These are phyloP conservation scores for Hylomyscus alleni DNA, from an alignment of 2,797 vertebrate species.

Conservation along the genomic window DNA sequence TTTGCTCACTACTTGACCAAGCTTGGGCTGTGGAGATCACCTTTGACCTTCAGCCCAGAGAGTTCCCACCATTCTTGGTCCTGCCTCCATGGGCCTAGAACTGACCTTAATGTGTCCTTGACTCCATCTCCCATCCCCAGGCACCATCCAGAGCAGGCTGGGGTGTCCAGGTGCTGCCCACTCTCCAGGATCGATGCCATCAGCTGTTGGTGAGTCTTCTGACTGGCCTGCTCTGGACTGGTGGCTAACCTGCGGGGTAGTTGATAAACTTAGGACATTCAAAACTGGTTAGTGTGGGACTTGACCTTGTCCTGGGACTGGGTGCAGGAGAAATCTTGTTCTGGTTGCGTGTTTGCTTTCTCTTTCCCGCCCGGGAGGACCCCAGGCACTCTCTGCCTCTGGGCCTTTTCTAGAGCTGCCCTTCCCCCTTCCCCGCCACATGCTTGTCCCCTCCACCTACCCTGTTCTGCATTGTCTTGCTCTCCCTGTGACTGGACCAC, in stretches of 20 bases:
- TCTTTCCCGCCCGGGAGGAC: background rate
- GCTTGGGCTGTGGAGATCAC: background rate
- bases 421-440: no score
- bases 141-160: background rate
- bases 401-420: background rate
- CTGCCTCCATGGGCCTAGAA: background rate
- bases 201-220: background rate
- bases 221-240: background rate
- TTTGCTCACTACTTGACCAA: no score
- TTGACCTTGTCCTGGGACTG: background rate
- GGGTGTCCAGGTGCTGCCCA: background rate
- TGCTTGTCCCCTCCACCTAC: background rate
- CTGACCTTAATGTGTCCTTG: conserved; percentile 76
- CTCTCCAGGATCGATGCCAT: fast-evolving
- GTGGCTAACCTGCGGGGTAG: background rate
- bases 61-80: background rate
- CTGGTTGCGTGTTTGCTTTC: background rate
- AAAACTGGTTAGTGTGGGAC: background rate
- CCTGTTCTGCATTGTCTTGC: background rate
- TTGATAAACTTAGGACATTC: conserved; percentile 46
- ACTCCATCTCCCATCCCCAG: background rate
- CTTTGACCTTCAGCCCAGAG: background rate
- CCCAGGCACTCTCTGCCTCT: background rate
- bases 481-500: background rate
- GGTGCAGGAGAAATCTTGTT: background rate